Evolutionary conservation across 2,888 invertebrate genomes (phyloP), one percentile per base, ranked within the genome.

Genomic region (Sthenelais limicola): DNA sequence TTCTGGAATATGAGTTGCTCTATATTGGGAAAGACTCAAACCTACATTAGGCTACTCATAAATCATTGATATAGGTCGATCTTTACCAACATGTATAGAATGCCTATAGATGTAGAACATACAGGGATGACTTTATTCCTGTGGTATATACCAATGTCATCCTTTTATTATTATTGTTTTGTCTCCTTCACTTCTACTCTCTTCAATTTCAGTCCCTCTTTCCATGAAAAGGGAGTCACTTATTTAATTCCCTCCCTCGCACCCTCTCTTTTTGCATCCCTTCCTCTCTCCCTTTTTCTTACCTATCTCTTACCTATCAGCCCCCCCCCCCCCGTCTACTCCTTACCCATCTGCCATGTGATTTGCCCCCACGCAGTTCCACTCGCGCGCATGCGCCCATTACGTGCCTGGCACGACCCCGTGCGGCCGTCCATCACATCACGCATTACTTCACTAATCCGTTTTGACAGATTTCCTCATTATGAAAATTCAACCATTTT

Each of bases 381-480:
- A 15, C 43, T 18, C 43, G 35, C 32, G 15, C 62, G 21, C 43
- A 35, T 21, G 24, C 66, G 24, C 43, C 66, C 35, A 9, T 33
- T 33, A 1, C 18, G 38, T 12, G 4, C 24, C 56, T 7, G 9
- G 7, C 48, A 47, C 3, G 48, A 3, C 35, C n/a, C 33, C 30
- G 28, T 18, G 33, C 56, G 32, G 28, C 62, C 62, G 43, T 62
- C 43, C 43, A 43, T 48, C 47, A 67, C 30, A 26, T 67, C 30
- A 15, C 67, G 47, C 48, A 38, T 30, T 32, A 21, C n/a, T 15
- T 7, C 32, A 26, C 48, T 67, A 48, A 67, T 67, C 48, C 48
- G 67, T 48, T 48, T 67, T 67, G 67, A 67, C 67, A 67, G 47
- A 28, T 48, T 67, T 24, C 28, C 67, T 67, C 67, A 67, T 67